Evolutionary conservation across 1,140 invertebrate genomes (phyloP).

Genomic region (Aphaenogaster ashmeadi): DNA sequence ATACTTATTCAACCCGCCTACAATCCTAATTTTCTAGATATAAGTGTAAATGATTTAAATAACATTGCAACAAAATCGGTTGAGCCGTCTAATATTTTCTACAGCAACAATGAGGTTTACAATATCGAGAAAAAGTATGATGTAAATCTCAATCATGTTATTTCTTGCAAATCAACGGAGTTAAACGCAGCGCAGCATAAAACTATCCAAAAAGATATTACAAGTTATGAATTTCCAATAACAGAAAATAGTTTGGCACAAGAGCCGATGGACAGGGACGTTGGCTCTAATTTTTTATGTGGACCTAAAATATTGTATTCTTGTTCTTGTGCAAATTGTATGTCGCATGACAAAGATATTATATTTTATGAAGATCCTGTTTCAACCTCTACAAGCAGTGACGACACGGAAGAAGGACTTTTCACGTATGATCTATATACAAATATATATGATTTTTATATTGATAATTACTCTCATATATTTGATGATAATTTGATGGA

Average conservation of each 20-base stretch:
- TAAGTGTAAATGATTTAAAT: not conserved
- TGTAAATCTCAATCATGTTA: constrained; percentile 40
- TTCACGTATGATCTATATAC: not conserved
- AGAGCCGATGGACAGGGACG: not conserved
- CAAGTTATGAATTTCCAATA: not conserved
- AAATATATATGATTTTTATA: not conserved
- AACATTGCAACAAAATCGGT: not conserved
- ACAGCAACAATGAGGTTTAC: not conserved
- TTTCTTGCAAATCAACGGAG: not conserved
- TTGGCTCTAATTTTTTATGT: not conserved
- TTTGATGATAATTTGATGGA: constrained; percentile 14
- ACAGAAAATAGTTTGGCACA: not conserved
- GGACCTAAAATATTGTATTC: constrained; percentile 21
- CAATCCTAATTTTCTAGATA: not conserved
- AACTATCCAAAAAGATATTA: not conserved
- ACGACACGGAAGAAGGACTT: not conserved
- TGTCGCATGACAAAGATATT: constrained; percentile 20
- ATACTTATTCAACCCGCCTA: constrained; percentile 19
- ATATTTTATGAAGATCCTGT: constrained; percentile 29
- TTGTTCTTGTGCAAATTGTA: constrained; percentile 44
- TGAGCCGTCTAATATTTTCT: not conserved
- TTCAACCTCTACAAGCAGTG: constrained; percentile 1
- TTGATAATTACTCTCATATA: constrained; percentile 20
- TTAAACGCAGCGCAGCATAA: not conserved
- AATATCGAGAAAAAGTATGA: not conserved